Conservation (phyloP, 2,888 invertebrate genomes). For the Lepas anatifera region DNA sequence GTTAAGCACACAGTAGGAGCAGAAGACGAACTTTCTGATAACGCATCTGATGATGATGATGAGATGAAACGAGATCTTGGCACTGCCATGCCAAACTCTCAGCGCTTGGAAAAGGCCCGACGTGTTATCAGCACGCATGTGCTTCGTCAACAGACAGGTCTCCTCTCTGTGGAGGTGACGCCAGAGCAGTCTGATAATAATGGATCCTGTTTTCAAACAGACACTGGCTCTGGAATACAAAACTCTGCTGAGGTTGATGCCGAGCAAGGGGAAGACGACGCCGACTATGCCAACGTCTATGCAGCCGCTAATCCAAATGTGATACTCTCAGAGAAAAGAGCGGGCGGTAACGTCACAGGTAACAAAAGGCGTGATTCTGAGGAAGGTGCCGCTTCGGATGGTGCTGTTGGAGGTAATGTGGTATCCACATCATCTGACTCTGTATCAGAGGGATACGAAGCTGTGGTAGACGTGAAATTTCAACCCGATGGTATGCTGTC, state of each 20-base stretch:
- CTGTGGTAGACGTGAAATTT: not conserved
- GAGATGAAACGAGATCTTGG: no score
- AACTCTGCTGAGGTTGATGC: no score
- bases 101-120: not conserved
- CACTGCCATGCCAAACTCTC: no score
- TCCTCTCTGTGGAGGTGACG: no score
- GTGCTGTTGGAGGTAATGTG: not conserved
- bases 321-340: no score
- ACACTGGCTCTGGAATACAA: no score
- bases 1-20: no score
- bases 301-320: not conserved
- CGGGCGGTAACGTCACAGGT: not conserved
- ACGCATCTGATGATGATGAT: no score
- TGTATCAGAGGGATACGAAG: not conserved
- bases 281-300: not conserved
- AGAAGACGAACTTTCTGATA: no score
- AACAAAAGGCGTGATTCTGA: no score
- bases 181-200: no score
- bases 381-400: not conserved
- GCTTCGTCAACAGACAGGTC: not conserved
- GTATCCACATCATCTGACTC: slow-evolving; percentile 8
- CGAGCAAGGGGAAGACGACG: not conserved
- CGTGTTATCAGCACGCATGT: not conserved
- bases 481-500: not conserved
- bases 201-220: no score